Percentiles rank a stretch among this genome's conserved stretches.
phyloP scores from a whole-genome alignment of 2,113 vertebrate genomes.

The Vombatus ursinus region DNA sequence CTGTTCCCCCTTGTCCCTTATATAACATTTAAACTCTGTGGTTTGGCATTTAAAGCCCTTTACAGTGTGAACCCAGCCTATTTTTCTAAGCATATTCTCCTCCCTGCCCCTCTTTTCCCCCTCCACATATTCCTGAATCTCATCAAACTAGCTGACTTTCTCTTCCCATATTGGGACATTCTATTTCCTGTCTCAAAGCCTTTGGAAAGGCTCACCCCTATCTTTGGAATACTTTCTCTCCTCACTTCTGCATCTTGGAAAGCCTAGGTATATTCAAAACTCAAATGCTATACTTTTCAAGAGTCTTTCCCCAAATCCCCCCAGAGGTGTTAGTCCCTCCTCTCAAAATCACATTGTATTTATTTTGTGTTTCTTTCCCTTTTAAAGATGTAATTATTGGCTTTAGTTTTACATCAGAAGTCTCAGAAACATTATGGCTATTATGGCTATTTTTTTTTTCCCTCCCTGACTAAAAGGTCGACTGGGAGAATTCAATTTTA shows the following conservation, averaged over 20 bases:
- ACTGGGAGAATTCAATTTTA: slow-evolving; percentile 1
- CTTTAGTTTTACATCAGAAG: neutral
- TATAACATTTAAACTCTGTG: neutral
- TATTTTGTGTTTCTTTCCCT: neutral
- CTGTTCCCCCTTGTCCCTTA: neutral
- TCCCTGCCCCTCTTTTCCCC: neutral
- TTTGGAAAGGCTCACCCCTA: neutral
- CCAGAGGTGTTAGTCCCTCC: neutral
- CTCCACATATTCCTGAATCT: neutral
- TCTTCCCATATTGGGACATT: neutral
- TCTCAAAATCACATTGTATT: neutral
- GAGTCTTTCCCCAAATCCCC: neutral
- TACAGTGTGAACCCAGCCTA: neutral
- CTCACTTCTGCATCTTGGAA: neutral
- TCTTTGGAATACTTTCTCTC: neutral
- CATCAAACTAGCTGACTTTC: neutral
- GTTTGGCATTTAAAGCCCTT: neutral
- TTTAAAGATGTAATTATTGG: neutral
- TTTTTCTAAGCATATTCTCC: neutral
- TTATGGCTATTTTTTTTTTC: too few species aligned
- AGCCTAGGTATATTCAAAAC: neutral
- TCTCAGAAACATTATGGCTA: neutral
- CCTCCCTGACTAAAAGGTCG: neutral
- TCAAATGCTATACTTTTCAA: neutral
- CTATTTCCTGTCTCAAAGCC: neutral